phyloP scores from a whole-genome alignment of 2,888 invertebrate species.

The Unio delphinus region DNA sequence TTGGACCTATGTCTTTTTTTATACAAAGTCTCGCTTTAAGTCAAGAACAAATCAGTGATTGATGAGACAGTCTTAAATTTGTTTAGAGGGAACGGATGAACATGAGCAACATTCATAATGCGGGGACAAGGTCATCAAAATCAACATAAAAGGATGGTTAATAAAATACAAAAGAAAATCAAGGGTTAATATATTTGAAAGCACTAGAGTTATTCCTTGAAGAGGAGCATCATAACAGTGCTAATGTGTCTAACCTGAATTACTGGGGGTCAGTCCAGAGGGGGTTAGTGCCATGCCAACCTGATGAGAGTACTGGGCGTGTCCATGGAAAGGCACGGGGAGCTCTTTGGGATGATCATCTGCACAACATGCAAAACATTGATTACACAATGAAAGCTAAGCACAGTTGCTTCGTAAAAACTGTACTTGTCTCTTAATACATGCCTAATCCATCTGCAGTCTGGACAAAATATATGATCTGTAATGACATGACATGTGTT shows the following conservation, averaged over 20 bases:
- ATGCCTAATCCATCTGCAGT: too few species aligned
- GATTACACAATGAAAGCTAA: too few species aligned
- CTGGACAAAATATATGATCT: too few species aligned
- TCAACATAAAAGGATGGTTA: not conserved
- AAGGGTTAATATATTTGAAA: not conserved
- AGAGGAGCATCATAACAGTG: conserved; percentile 5
- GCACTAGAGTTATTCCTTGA: not conserved
- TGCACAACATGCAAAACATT: conserved; percentile 1
- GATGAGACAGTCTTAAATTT: too few species aligned
- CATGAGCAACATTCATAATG: too few species aligned
- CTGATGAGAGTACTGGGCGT: conserved; percentile 68
- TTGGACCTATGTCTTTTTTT: too few species aligned
- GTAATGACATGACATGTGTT: too few species aligned
- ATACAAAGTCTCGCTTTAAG: too few species aligned
- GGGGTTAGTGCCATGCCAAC: conserved; percentile 59
- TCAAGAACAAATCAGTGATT: too few species aligned
- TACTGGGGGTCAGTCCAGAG: conserved; percentile 57
- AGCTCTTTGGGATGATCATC: conserved; percentile 55
- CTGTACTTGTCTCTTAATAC: too few species aligned
- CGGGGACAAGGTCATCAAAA: not conserved
- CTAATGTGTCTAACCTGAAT: conserved; percentile 54
- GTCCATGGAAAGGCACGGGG: conserved; percentile 68
- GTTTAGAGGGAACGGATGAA: too few species aligned
- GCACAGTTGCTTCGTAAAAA: too few species aligned
- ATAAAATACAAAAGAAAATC: not conserved